Percentiles rank a stretch among this genome's conserved stretches.
Conservation (phyloP, 2,888 invertebrate species). For the Mongoloraphidia duomilia region DNA sequence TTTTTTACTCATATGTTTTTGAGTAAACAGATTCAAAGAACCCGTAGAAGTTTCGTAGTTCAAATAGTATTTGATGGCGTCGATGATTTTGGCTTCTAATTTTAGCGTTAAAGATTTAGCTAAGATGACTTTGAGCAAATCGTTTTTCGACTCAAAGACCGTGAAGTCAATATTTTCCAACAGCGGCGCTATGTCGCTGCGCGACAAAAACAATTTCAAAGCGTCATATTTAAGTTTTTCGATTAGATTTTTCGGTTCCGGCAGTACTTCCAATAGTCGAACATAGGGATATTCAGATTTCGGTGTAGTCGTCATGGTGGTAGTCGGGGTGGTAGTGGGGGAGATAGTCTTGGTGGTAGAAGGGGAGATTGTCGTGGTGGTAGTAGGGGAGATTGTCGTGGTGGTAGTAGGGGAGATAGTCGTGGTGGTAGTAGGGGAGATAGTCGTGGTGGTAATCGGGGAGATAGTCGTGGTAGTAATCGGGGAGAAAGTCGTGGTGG, state of each 20-base stretch:
- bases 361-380: neutral
- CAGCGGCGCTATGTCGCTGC: slow-evolving; percentile 1
- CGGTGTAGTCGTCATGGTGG: neutral
- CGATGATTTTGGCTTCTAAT: neutral
- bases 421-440: no score
- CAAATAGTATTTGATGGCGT: slow-evolving; percentile 1
- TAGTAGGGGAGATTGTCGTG: neutral
- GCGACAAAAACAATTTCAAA: slow-evolving; percentile 7
- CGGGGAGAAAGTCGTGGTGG: neutral
- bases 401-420: no score
- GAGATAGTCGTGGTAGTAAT: no score
- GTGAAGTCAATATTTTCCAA: slow-evolving; percentile 2
- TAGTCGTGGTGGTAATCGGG: neutral
- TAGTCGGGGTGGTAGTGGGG: neutral
- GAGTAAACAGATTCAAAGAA: neutral
- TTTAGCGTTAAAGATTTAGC: neutral
- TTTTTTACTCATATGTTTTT: slow-evolving; percentile 15
- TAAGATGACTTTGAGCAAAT: neutral
- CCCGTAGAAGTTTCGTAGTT: neutral
- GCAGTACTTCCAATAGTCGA: neutral
- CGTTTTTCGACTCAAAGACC: neutral
- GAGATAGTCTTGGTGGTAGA: neutral
- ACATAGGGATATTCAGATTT: neutral
- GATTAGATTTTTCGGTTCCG: slow-evolving; percentile 4
- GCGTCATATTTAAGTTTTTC: slow-evolving; percentile 5